phyloP scores from a whole-genome alignment of 2,113 vertebrate genomes.

The Clarias macrocephalus region DNA sequence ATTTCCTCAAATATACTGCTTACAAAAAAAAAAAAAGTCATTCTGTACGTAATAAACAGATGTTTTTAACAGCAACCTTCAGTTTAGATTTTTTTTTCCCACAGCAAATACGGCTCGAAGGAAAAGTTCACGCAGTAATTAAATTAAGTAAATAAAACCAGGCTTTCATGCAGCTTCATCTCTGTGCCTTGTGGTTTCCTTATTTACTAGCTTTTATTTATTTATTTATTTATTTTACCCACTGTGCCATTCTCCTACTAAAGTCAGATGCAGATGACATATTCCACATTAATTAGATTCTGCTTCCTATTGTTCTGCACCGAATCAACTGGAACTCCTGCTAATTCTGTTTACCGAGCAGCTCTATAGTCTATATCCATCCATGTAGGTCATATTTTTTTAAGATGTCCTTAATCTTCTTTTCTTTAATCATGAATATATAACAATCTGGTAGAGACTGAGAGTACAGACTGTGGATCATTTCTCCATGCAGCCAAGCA shows the following conservation, averaged over 20 bases:
- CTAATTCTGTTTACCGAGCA: conserved; percentile 49
- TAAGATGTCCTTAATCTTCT: conserved; percentile 57
- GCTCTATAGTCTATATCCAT: conserved; percentile 8
- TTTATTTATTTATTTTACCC: conserved; percentile 36
- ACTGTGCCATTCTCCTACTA: conserved; percentile 40
- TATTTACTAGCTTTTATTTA: conserved; percentile 32
- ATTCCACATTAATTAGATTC: conserved; percentile 51
- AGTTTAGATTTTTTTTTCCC: neutral
- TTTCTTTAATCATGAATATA: conserved; percentile 58
- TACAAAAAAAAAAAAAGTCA: conserved; percentile 6
- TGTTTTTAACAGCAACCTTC: conserved; percentile 5
- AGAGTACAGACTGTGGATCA: conserved; percentile 45
- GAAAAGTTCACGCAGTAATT: conserved; percentile 9
- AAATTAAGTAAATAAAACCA: conserved; percentile 4
- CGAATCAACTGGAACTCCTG: conserved; percentile 30
- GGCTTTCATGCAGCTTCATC: conserved; percentile 2
- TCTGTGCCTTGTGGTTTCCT: neutral
- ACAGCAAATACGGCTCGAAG: neutral
- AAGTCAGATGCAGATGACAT: conserved; percentile 51
- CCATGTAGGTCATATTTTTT: conserved; percentile 55
- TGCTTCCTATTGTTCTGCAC: conserved; percentile 32
- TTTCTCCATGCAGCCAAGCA: conserved; percentile 34
- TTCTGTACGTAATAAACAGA: conserved; percentile 11
- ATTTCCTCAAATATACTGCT: conserved; percentile 11
- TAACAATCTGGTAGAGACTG: conserved; percentile 49